A percentile compares a stretch with the other conserved stretches of the same genome.
These are phyloP conservation scores for Agonopterix subpropinquella DNA, from an alignment of 2,888 invertebrate genomes.

Conservation along the genomic window DNA sequence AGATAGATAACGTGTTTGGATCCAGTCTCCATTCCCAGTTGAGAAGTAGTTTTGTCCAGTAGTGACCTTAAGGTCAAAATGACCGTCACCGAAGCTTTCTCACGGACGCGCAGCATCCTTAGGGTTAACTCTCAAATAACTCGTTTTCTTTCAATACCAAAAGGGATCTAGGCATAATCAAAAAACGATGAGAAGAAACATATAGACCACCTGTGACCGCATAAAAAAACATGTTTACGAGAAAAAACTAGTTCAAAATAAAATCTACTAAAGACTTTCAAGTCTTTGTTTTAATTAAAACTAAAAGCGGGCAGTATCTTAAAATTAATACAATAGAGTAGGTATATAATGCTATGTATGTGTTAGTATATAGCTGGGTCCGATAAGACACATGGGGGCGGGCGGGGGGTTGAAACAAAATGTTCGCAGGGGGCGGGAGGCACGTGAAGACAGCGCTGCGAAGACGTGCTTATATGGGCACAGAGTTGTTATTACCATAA, in stretches of 20 bases:
- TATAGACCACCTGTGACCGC: too few relatives aligned
- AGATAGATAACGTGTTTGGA: too few relatives aligned
- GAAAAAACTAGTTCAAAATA: too few relatives aligned
- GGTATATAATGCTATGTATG: not conserved
- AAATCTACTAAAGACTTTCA: too few relatives aligned
- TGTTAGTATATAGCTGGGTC: constrained; percentile 27
- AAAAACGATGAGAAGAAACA: too few relatives aligned
- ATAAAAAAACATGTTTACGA: too few relatives aligned
- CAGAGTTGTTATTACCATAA: constrained; percentile 29
- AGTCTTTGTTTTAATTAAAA: too few relatives aligned
- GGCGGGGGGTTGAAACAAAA: constrained; percentile 33
- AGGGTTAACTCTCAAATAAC: not conserved
- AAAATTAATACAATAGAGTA: too few relatives aligned
- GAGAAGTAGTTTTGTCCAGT: constrained; percentile 13
- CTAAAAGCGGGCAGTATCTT: too few relatives aligned
- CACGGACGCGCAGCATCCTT: constrained; percentile 42
- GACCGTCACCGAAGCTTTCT: constrained; percentile 42
- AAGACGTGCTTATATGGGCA: constrained; percentile 48
- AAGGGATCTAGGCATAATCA: too few relatives aligned
- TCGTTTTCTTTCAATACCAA: too few relatives aligned
- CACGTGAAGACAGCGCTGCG: constrained; percentile 66
- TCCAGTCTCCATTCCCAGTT: too few relatives aligned
- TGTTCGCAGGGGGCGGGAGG: constrained; percentile 45
- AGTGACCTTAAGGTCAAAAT: constrained; percentile 45
- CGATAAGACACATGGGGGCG: constrained; percentile 53